These are phyloP conservation scores for Dimorphilus gyrociliatus DNA, from an alignment of 2,888 invertebrate species.

Conservation along the genomic window DNA sequence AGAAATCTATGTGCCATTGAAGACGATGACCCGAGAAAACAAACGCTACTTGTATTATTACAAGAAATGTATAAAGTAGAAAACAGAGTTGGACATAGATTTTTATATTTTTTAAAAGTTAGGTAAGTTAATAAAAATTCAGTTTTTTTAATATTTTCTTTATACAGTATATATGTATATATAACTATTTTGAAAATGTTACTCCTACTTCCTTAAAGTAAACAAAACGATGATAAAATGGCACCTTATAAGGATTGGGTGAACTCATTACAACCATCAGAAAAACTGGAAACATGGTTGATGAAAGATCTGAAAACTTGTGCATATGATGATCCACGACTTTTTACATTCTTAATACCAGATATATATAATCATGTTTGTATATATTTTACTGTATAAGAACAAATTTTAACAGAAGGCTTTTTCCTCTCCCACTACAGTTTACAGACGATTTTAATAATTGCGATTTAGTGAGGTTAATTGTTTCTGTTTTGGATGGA, in stretches of 20 bases:
- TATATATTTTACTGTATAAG: constrained; percentile 13
- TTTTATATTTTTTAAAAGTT: constrained; percentile 73
- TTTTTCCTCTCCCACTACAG: background rate
- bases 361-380: constrained; percentile 73
- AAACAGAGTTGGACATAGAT: constrained; percentile 61
- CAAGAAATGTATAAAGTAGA: constrained; percentile 57
- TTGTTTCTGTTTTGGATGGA: no score
- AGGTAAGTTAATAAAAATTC: no score
- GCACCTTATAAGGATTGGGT: constrained; percentile 71
- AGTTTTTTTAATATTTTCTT: no score
- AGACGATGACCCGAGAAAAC: constrained; percentile 56
- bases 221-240: constrained; percentile 52
- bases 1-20: constrained; percentile 58
- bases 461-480: no score
- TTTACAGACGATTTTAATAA: no score
- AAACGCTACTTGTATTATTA: constrained; percentile 59
- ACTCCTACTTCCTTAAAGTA: no score
- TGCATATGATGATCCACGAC: constrained; percentile 56
- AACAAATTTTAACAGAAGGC: no score
- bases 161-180: constrained; percentile 3
- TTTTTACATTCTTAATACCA: constrained; percentile 79
- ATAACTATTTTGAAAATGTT: no score
- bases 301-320: constrained; percentile 59
- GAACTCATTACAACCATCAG: no score
- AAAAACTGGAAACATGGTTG: constrained; percentile 41